Evolutionary conservation across 2,113 vertebrate species (phyloP), one percentile per base, ranked within the genome.

Genomic region (Platichthys stellatus): DNA sequence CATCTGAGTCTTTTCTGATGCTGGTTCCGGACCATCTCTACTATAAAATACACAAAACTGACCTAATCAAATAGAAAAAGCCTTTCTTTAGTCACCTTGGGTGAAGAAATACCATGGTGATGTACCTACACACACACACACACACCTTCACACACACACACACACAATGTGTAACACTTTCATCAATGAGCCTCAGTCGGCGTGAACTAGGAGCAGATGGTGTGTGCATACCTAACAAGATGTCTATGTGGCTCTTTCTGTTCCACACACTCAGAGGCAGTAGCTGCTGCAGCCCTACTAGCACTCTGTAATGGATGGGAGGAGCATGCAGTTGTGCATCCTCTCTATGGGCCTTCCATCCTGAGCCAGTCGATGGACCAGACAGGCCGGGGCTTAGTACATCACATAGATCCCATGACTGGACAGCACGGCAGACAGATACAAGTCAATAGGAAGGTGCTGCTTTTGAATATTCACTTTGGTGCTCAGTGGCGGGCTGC

Each of bases 301-400:
- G 75, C 83, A 72, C 64, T 40, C 35, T 71, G 70, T 91, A 93
- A 94, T 90, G 86, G 93, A 94, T 93, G 88, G 89, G 86, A 91
- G 89, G 88, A 90, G 87, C 84, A 92, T 92, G 89, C 88, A 88
- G 87, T 83, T 87, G 77, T 88, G 88, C 88, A 93, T 92, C 88
- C 82, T 83, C 90, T 92, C 88, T 75, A 21, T 62, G 74, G 86
- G 77, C 90, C 80, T 60, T 91, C 90, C 89, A 91, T 92, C 88
- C 89, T 84, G 80, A 58, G 66, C 72, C 53, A 83, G 92, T 92
- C 91, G 85, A 93, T 93, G 86, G 80, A 61, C 31, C 72, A 76
- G 90, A 92, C 91, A 92, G 90, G 81, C 82, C 10, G 23, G 53
- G 78, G 89, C 86, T 92, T 93, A 92, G 86, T 81, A 68, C 66